Evolutionary conservation across 1,140 invertebrate species (phyloP), one percentile per base, ranked within the genome.

Genomic region (Vanessa tameamea): DNA sequence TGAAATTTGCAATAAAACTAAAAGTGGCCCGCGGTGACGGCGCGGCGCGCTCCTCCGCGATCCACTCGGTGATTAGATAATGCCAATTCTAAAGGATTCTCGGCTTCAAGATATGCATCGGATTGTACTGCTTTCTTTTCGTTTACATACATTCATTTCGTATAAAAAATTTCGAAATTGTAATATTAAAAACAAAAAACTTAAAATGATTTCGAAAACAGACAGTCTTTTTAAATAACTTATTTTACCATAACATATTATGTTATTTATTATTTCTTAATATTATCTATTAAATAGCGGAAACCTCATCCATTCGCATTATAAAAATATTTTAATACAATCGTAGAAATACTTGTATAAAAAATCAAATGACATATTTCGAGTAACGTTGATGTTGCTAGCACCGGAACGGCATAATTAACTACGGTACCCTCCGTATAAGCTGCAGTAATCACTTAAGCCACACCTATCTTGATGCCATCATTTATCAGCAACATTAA

Each of bases 401-500:
- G 72, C 64, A 64, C 59, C 55, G 69, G 53, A 80, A 73, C 55
- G 51, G 67, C 66, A 31, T 61, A 79, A 85, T 85, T 82, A 83
- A 72, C 47, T 50, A 64, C 57, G 72, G 70, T 70, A 78, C 78
- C 77, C 74, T 69, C 75, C 61, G 74, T 77, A 80, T 84, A 83
- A 85, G 85, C 87, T 89, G 88, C 86, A 89, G 87, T 89, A 91
- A 91, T 91, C 88, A 91, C 89, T 91, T 90, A 89, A 80, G 85
- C 86, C 88, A 80, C 88, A 78, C 89, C 89, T 87, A 66, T 64
- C 66, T 78, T 69, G 73, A 75, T 48, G 76, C 64, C 67, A 77
- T 84, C 84, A 82, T 91, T 82, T 87, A 89, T 91, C 85, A 87
- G 76, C 76, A 78, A 81, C 84, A 87, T 83, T 82, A 82, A 78